Base-by-base conservation (phyloP, 2,888 invertebrate genomes). In the Campoletis raptor region DNA sequence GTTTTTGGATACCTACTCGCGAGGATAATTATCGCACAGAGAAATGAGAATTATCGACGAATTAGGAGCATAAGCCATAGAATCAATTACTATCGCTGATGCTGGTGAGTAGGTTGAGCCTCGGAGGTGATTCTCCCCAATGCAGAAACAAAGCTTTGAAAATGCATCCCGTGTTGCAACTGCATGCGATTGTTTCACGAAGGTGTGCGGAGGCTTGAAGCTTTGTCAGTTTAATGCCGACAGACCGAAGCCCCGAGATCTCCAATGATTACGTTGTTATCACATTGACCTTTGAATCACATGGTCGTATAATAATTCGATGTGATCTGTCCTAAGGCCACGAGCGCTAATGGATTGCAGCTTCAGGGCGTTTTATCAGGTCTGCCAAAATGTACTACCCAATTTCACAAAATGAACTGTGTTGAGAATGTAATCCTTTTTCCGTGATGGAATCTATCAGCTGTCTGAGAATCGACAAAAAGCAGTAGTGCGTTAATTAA, bases 61-160 rank as follows among this genome's bases (percentile, higher is more conserved):
- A 57, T 73, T 73, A 73, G 66, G 30, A 66, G 73, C 54, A 61
- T 76, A 77, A 83, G 73, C 78, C 70, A 30, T 30, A 61, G 57
- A 61, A 61, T 61, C 64, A 79, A 54, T 83, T 70, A 85, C 8
- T 48, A 48, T 24, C 30, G 45, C 30, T 70, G 45, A 70, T 45
- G 48, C 72, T 72, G 80, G 48, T 48, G 79, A 72, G 79, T 66
- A 76, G 45, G 76, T 66, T 45, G 70, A 61, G 76, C 69, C 82
- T 64, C 64, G 54, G 66, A 76, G 45, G 80, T 66, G 42, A 12
- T 78, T 85, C 72, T n/a, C 54, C 54, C 57, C 48, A n/a, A 64
- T 24, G 15, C 12, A 42, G 78, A 57, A 85, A 83, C 83, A 79
- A 81, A 80, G 84, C 69, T 80, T 85, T 64, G 52, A 0, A 37